Conservation (phyloP, 2,888 invertebrate genomes). For the Epirrhoe alternata region DNA sequence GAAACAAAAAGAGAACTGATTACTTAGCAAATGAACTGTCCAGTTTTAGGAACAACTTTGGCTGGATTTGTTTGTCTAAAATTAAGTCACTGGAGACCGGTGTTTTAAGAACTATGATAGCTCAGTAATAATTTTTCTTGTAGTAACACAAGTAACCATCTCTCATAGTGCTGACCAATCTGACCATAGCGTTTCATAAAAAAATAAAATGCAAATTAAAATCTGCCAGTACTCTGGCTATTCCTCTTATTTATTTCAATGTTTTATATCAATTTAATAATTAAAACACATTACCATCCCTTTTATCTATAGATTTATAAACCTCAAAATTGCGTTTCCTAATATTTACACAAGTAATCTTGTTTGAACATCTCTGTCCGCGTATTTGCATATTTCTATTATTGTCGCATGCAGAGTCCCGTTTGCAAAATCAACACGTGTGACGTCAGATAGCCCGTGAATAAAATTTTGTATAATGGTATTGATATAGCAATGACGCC, state of each 20-base stretch:
- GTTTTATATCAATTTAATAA: slow-evolving; percentile 10
- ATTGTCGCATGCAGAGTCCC: slow-evolving; percentile 59
- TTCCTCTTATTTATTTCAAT: not conserved
- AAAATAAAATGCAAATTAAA: not conserved
- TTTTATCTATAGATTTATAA: slow-evolving; percentile 28
- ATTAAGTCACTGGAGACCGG: no score
- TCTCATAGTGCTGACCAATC: no score
- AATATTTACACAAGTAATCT: slow-evolving; percentile 65
- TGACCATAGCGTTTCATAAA: no score
- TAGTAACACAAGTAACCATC: no score
- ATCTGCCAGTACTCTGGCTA: not conserved
- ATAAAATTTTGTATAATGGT: slow-evolving; percentile 56
- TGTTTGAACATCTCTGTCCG: slow-evolving; percentile 71
- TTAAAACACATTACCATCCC: slow-evolving; percentile 14
- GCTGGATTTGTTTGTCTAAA: no score
- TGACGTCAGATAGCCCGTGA: slow-evolving; percentile 56
- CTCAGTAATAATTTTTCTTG: no score
- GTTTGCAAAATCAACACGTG: slow-evolving; percentile 67
- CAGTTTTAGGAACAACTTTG: no score
- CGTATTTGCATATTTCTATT: slow-evolving; percentile 79
- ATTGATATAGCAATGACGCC: slow-evolving; percentile 48
- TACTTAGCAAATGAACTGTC: not conserved
- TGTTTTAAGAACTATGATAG: no score
- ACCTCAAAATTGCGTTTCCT: slow-evolving; percentile 50
- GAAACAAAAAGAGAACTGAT: not conserved